phyloP scores from a whole-genome alignment of 2,797 vertebrate species.

The Anguilla pacifica region DNA sequence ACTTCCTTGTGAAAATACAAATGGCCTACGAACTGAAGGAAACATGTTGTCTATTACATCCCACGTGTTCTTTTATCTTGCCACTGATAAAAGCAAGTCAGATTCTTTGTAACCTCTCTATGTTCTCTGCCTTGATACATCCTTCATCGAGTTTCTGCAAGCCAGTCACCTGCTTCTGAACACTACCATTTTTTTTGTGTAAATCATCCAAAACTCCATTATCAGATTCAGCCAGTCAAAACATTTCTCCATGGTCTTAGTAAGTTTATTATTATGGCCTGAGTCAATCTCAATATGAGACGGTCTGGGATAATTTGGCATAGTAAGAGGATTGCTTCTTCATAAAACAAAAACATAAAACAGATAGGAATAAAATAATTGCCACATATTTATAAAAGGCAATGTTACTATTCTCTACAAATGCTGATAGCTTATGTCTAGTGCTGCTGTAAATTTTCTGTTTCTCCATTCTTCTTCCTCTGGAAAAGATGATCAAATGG shows the following conservation, averaged over 20 bases:
- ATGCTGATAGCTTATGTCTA: background rate
- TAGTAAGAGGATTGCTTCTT: background rate
- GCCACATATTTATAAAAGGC: background rate
- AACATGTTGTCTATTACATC: background rate
- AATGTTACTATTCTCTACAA: background rate
- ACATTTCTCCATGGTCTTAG: background rate
- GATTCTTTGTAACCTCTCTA: background rate
- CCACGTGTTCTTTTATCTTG: background rate
- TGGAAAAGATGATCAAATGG: background rate
- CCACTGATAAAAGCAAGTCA: background rate
- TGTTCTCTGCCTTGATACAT: background rate
- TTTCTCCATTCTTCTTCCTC: background rate
- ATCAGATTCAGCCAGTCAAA: conserved; percentile 8
- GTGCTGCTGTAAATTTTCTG: background rate
- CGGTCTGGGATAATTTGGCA: background rate
- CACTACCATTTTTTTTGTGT: background rate
- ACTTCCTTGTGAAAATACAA: background rate
- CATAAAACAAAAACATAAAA: background rate
- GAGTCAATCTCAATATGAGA: background rate
- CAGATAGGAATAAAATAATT: background rate
- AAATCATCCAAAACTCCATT: background rate
- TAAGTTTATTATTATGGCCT: background rate
- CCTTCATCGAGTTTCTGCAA: background rate
- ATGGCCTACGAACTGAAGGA: background rate
- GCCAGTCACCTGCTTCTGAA: background rate